Evolutionary conservation across 2,113 vertebrate genomes (phyloP).

Genomic region (Rhinopomastus cyanomelas): DNA sequence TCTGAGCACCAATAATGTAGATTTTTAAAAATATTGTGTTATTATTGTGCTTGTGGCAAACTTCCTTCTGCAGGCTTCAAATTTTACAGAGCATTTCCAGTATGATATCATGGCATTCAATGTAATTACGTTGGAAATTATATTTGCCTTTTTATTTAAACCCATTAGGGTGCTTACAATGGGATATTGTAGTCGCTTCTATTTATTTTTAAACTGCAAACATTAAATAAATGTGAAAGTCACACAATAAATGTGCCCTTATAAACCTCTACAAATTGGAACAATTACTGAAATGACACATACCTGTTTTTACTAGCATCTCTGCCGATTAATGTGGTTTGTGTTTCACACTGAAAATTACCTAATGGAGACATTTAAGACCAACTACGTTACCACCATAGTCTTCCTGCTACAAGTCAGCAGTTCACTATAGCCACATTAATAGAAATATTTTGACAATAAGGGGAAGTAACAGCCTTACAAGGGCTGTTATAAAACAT

Average conservation of each 20-base stretch:
- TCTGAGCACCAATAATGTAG: neutral
- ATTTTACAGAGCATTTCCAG: neutral
- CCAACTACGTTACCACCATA: neutral
- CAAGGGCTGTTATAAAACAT: neutral
- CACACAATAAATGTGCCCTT: neutral
- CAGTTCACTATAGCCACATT: neutral
- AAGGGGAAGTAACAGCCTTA: neutral
- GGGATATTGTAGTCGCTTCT: neutral
- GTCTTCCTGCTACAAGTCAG: neutral
- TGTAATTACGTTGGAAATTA: neutral
- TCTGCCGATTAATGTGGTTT: neutral
- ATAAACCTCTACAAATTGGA: constrained; percentile 8
- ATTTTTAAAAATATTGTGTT: neutral
- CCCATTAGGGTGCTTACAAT: neutral
- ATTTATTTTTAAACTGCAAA: constrained; percentile 27
- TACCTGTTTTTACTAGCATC: neutral
- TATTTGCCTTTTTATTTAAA: neutral
- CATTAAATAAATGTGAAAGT: neutral
- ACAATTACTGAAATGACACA: neutral
- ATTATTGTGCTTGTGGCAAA: neutral
- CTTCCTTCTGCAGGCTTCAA: neutral
- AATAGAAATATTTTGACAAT: constrained; percentile 26
- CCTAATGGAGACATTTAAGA: neutral
- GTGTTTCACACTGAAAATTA: neutral
- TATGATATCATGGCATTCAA: neutral